Base-by-base conservation (phyloP, 2,797 vertebrate genomes). In the Petrocephalus schoutedeni region DNA sequence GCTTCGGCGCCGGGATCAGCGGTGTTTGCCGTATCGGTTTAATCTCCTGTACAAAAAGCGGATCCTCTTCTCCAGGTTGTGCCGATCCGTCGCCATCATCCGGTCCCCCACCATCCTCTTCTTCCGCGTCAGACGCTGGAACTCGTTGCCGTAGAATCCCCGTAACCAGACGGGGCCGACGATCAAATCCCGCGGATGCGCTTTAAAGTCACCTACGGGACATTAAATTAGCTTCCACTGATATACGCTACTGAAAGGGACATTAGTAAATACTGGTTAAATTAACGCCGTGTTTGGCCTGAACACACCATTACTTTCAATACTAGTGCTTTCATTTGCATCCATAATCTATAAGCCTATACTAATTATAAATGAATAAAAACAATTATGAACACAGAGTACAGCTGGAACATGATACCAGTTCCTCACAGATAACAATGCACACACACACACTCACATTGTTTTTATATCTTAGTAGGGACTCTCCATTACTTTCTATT, bases 21-120 rank as follows among this genome's bases (percentile, higher is more conserved):
- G 95, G 89, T 96, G 94, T 93, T 98, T 97, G 36, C 97, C 97
- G 0, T 90, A 94, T n/a, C 97, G 96, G 93, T 99, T 99, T 90
- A 96, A 97, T 41, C 94, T 96, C 87, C 88, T 96, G 93, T 99
- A 99, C 89, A 99, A 95, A 92, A 94, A 98, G 1, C 92, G 90
- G 91, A 99, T 97, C 89, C 97, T 96, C 92, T 99, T 99, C 53
- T 94, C 96, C 89, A 99, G 93, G 32, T 96, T 96, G 91, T 97
- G 96, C 87, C 90, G 94, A 71, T 99, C 98, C 0, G 95, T 92
- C 0, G 87, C 67, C 93, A 98, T 97, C 98, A 99, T 99, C 41
- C 96, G 93, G 86, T 96, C 92, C 87, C 98, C 98, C 71, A 99
- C 96, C 95, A 98, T 94, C 90, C 90, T 94, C 93, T 95, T 98